Base-by-base conservation (phyloP, 2,797 vertebrate species). In the Austrolebias charrua region DNA sequence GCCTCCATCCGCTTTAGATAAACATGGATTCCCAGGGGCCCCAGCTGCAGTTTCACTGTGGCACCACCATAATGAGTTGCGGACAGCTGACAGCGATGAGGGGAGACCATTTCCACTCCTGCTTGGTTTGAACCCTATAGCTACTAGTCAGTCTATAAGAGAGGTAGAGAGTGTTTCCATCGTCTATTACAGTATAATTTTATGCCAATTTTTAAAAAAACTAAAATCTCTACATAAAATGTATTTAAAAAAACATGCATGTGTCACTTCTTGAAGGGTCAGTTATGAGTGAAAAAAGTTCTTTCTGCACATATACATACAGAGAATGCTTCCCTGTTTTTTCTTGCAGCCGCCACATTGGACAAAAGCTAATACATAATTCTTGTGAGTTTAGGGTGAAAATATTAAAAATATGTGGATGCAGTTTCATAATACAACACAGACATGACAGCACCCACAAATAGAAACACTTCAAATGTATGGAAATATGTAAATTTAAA, bases 1-100 rank as follows among this genome's bases (percentile, higher is more conserved):
- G 69, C 70, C 70, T 81, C 81, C 35, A 58, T 80, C 76, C 73
- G 79, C 79, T 79, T 73, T 75, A 76, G 83, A 82, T 82, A 84
- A 87, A 86, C 83, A 82, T 42, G 52, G 73, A 46, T 55, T 69
- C 62, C 64, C 35, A 3, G 55, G 66, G 68, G 70, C 69, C 65
- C 66, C 76, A 68, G 81, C 69, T 86, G 81, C 60, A 67, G 57
- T 29, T 6, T 43, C 73, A 51, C 76, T 44, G 72, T 64, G 59
- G 70, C 60, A 70, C 28, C 46, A n/a, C 58, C 19, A 65, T 76
- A 81, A 83, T 71, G 74, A 80, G 77, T 61, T 2, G 10, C 64
- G 74, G 57, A 45, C 4, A 48, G 60, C 58, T 63, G 75, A 75
- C 71, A 42, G 50, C 8, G 33, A 56, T 6, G 57, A 31, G 48